Evolutionary conservation across 2,797 vertebrate species (phyloP), one percentile per base, ranked within the genome.

Genomic region (Channa striata): DNA sequence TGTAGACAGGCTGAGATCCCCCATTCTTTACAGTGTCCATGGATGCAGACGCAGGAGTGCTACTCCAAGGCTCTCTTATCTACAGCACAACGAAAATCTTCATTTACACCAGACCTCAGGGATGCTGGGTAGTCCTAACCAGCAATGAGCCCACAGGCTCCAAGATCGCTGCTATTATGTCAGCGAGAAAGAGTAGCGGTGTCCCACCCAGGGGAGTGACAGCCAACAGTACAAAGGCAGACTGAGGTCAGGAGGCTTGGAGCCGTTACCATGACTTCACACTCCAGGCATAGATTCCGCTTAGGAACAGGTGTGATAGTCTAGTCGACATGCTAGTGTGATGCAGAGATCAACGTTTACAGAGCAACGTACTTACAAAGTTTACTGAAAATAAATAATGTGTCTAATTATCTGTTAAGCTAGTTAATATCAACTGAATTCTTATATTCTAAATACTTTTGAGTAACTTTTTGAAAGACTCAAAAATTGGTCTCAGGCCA

Each of bases 21-120:
- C 74, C 87, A 33, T 73, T 89, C 80, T 92, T 93, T 66, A 91
- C 53, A 16, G 85, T 84, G 59, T 95, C 94, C 94, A 95, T 95
- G 88, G 82, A 82, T 76, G 78, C 80, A 54, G 84, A 72, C 65
- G 78, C 78, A 86, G 83, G 79, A 83, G 84, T 71, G 72, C 48
- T 75, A 78, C 39, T 79, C 77, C 78, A 14, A 11, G 12, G 43
- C 53, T 72, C 48, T 67, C 47, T 60, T 54, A 44, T 73, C 66
- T 70, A 50, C 57, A 10, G 4, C 54, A 36, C 44, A 20, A 33
- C 58, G 42, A 48, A 69, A 69, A 64, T 50, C 54, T 51, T 81
- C 69, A 48, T 62, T 72, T 19, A 69, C 63, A 59, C 65, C 37
- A 25, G 5, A 58, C 68, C 52, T 57, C 33, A 7, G 70, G 34